Evolutionary conservation across 2,888 invertebrate species (phyloP), one percentile per base, ranked within the genome.

Genomic region (Xestia ashworthii): DNA sequence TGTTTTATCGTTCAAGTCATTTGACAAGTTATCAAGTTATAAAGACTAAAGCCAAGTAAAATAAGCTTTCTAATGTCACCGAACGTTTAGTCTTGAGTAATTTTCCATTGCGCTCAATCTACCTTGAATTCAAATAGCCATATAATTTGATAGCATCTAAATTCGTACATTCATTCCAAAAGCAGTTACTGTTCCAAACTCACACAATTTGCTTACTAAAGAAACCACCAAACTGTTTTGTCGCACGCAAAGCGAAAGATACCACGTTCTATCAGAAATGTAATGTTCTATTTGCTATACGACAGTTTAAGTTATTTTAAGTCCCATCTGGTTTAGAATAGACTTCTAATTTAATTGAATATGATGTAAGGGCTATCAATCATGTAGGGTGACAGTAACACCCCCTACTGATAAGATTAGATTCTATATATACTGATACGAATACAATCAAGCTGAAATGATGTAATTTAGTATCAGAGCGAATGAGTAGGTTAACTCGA

Each of bases 171-270:
- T 84, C 67, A 84, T 88, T 86, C 65, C 75, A 48, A 58, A 76
- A 71, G 73, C 74, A 76, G 78, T 80, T 76, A 79, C 87, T 75
- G 71, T 88, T 88, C 80, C 81, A 77, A 86, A 80, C 75, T 75
- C 84, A 72, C 84, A 76, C 81, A 84, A 87, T 87, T 87, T 87
- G 78, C 84, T 88, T 80, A 78, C 65, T 75, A 71, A 87, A 86
- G 87, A 78, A 83, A 88, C 88, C 78, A 74, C 87, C 77, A 87
- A 87, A 88, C 87, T 78, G 88, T 86, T 81, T 50, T 80, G 80
- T 76, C 80, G 84, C 88, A 88, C 87, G 88, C 87, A 67, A 86
- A 83, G 64, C 74, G 60, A 78, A 75, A 76, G 73, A 77, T 75
- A 83, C 79, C 70, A 76, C 53, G 66, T 75, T 86, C 74, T 81